phyloP scores from a whole-genome alignment of 1,140 invertebrate species.

The Bemisia tabaci region DNA sequence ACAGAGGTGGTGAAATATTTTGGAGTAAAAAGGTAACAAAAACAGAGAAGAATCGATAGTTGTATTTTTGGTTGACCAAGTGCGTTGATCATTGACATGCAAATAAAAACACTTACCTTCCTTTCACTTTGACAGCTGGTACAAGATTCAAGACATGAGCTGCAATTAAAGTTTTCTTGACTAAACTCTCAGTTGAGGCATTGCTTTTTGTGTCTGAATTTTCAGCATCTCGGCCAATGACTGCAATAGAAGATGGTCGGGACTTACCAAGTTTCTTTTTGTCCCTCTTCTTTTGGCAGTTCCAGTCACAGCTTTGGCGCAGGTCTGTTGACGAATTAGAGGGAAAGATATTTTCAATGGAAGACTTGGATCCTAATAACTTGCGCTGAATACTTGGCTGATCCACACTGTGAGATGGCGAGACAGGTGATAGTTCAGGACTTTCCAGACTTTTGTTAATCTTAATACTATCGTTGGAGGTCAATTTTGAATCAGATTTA shows the following conservation, averaged over 20 bases:
- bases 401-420: neutral
- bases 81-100: too few relatives aligned
- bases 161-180: slow-evolving; percentile 53
- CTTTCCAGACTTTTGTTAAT: neutral
- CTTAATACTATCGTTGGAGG: neutral
- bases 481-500: slow-evolving; percentile 7
- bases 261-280: slow-evolving; percentile 14
- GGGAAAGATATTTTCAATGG: slow-evolving; percentile 4
- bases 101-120: slow-evolving; percentile 49
- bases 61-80: too few relatives aligned
- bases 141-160: slow-evolving; percentile 64
- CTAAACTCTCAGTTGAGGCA: slow-evolving; percentile 52
- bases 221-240: slow-evolving; percentile 9
- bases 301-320: slow-evolving; percentile 11
- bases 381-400: neutral
- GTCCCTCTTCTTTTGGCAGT: neutral
- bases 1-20: neutral
- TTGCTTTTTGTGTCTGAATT: slow-evolving; percentile 12
- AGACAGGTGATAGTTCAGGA: neutral
- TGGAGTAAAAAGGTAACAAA: too few relatives aligned
- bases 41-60: too few relatives aligned
- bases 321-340: slow-evolving; percentile 17
- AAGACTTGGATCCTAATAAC: slow-evolving; percentile 9
- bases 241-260: slow-evolving; percentile 17
- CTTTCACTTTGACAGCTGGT: slow-evolving; percentile 58